Conservation (phyloP, 1,140 invertebrate species). For the Harlomillsia oculata region DNA sequence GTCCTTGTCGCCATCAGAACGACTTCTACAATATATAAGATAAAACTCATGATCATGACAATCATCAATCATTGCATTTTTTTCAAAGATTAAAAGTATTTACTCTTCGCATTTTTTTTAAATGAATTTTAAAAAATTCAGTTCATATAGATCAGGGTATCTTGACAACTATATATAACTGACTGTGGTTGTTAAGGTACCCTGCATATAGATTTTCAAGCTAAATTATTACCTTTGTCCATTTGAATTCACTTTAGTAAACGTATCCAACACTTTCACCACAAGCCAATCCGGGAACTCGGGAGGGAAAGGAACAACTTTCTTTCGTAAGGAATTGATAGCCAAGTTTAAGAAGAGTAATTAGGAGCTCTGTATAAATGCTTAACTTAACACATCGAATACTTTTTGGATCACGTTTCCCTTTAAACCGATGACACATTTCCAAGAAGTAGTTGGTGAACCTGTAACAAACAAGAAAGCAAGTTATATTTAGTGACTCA, state of each 20-base stretch:
- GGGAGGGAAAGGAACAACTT: constrained; percentile 1
- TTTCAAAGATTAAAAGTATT: background rate
- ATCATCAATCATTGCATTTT: no score
- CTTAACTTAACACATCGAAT: constrained; percentile 19
- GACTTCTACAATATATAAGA: constrained; percentile 12
- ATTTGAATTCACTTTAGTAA: constrained; percentile 23
- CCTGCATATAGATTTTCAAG: background rate
- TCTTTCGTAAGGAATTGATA: constrained; percentile 12
- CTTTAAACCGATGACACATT: constrained; percentile 17
- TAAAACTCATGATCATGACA: no score
- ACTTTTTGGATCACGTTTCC: constrained; percentile 4
- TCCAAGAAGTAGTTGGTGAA: constrained; percentile 31
- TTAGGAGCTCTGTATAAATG: constrained; percentile 31
- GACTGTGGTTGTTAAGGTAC: background rate
- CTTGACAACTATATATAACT: background rate
- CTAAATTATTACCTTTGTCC: constrained; percentile 11
- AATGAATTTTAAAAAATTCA: no score
- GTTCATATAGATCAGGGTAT: no score
- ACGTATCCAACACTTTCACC: constrained; percentile 25
- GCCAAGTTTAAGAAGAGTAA: constrained; percentile 20
- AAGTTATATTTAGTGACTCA: no score
- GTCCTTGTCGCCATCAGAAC: constrained; percentile 24
- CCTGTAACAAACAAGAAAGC: constrained; percentile 14
- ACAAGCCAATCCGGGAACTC: constrained; percentile 22
- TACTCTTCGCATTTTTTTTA: constrained; percentile 3